Evolutionary conservation across 92 coral and sea anemone genomes (phyloP), one percentile per base, ranked within the genome.

Genomic region (Siderastrea siderea): DNA sequence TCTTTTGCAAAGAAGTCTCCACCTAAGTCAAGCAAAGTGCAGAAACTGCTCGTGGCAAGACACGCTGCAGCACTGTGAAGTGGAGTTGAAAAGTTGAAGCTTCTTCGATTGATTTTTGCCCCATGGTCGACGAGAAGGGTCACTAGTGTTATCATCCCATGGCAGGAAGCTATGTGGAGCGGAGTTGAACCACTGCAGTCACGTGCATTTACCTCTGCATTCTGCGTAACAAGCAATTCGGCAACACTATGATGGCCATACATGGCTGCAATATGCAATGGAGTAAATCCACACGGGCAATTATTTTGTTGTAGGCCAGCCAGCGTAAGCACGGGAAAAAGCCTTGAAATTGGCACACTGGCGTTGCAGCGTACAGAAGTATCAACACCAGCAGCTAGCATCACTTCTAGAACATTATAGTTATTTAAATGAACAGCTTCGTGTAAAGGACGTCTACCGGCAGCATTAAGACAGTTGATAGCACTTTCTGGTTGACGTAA

Each of bases 111-210:
- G 26, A 75, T 16, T 0, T 65, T 15, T 48, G 74, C 76, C 16
- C 82, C 68, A 8, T 44, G 14, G 26, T 48, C 16, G 17, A 68
- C 88, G 44, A 88, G 38, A 26, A 26, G 38, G 38, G 38, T 26
- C 38, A 26, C 38, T 26, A 26, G 38, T 26, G 38, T 26, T 26
- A 26, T 26, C 38, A 26, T 26, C 0, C 38, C 38, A 26, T 26
- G 38, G 38, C 38, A 26, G 38, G 38, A 26, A 26, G 38, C 38
- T 26, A 26, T 0, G 38, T 26, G 38, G 38, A 26, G 38, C 38
- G 38, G 88, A 3, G 92, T 75, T n/a, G 92, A 75, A 15, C 93
- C 95, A 44, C 54, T 78, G 50, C 93, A 89, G 70, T 94, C 91
- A 2, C 82, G 14, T 11, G 86, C 87, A 47, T 47, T 7, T 0